Evolutionary conservation across 2,797 vertebrate genomes (phyloP).

Genomic region (Tadarida brasiliensis): DNA sequence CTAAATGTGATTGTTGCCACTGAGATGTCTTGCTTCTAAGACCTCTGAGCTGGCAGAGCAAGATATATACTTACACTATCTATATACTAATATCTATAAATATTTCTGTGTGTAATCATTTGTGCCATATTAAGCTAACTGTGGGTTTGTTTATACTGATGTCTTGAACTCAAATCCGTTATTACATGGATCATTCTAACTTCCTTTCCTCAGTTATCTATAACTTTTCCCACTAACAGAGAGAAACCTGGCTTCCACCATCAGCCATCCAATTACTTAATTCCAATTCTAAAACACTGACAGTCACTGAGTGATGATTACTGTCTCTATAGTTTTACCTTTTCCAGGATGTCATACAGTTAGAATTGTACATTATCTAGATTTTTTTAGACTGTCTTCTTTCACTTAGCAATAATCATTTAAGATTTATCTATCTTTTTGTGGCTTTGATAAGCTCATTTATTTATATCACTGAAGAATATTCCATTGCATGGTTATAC

Average conservation of each 20-base stretch:
- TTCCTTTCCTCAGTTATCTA: neutral
- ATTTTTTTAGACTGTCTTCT: neutral
- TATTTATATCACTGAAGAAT: neutral
- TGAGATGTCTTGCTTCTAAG: neutral
- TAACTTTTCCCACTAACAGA: neutral
- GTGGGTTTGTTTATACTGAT: conserved; percentile 10
- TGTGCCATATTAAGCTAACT: conserved; percentile 28
- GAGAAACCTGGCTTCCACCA: neutral
- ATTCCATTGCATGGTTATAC: neutral
- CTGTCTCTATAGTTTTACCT: neutral
- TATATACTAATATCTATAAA: neutral
- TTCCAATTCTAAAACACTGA: neutral
- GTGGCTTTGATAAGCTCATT: conserved; percentile 8
- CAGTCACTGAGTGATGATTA: neutral
- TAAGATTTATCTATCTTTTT: neutral
- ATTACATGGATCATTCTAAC: neutral
- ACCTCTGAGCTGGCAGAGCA: neutral
- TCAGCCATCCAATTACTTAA: conserved; percentile 8
- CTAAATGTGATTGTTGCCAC: neutral
- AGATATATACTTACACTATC: neutral
- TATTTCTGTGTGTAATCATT: neutral
- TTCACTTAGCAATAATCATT: neutral
- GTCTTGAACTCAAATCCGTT: neutral
- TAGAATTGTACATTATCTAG: neutral
- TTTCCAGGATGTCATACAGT: conserved; percentile 40